These are phyloP conservation scores for Eueremaeus valkanovi DNA, from an alignment of 2,888 invertebrate genomes.

Conservation along the genomic window DNA sequence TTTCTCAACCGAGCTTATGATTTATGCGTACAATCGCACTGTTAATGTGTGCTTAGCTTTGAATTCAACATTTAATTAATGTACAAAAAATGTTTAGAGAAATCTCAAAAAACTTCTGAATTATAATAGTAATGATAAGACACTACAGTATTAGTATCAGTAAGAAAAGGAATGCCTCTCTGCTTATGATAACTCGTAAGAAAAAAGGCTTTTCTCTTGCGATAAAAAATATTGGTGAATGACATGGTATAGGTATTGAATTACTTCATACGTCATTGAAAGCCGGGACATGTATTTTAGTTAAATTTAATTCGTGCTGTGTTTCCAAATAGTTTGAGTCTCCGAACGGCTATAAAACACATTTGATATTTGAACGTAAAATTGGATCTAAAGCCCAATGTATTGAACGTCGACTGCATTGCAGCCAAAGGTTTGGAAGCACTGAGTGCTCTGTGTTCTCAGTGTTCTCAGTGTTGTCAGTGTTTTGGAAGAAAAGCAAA, in stretches of 20 bases:
- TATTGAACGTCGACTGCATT: not conserved
- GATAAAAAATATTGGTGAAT: too few relatives aligned
- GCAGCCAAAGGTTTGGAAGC: not conserved
- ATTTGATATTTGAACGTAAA: slow-evolving; percentile 20
- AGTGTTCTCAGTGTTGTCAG: not conserved
- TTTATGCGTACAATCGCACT: too few relatives aligned
- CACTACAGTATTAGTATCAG: too few relatives aligned
- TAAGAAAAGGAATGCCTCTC: too few relatives aligned
- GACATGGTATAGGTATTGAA: not conserved
- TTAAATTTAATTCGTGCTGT: not conserved
- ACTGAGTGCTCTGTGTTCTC: not conserved
- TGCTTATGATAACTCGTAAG: too few relatives aligned
- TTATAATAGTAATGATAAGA: too few relatives aligned
- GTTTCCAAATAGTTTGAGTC: slow-evolving; percentile 15
- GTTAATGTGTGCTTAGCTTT: too few relatives aligned
- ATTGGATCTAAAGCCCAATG: slow-evolving; percentile 4
- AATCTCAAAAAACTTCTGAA: too few relatives aligned
- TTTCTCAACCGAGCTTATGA: too few relatives aligned
- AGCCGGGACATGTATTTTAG: not conserved
- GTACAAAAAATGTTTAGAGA: too few relatives aligned
- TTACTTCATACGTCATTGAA: slow-evolving; percentile 1
- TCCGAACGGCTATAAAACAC: slow-evolving; percentile 19
- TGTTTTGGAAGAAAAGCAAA: slow-evolving; percentile 25
- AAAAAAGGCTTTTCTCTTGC: too few relatives aligned
- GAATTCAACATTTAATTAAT: too few relatives aligned